A percentile compares a stretch with the other conserved stretches of the same genome.
These are phyloP conservation scores for Xerus inauris DNA, from an alignment of 2,113 vertebrate genomes.

Conservation along the genomic window DNA sequence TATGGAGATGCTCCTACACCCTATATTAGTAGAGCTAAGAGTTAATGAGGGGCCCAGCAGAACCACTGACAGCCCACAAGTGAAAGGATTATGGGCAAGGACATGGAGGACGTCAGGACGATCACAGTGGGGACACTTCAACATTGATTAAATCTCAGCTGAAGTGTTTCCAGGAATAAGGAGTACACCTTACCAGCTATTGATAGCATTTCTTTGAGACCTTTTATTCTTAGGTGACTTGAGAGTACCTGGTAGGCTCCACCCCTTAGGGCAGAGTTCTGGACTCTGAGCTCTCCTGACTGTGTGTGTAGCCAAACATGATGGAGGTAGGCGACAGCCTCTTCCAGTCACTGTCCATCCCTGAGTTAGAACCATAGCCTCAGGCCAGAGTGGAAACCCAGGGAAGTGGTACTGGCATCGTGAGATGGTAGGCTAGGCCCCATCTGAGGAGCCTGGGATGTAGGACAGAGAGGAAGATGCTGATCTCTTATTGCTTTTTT, in stretches of 20 bases:
- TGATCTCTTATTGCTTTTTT: not conserved
- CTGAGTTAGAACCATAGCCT: not conserved
- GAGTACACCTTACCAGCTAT: not conserved
- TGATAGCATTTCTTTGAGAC: not conserved
- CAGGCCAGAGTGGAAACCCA: not conserved
- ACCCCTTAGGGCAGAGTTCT: not conserved
- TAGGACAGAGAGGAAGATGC: not conserved
- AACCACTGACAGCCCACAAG: not conserved
- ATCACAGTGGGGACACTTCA: not conserved
- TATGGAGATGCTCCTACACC: no score
- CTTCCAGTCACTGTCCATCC: not conserved
- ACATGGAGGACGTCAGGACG: not conserved
- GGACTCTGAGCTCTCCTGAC: not conserved
- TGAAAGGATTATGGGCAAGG: not conserved
- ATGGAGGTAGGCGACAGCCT: not conserved
- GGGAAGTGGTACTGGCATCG: not conserved
- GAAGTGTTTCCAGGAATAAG: not conserved
- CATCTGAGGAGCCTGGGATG: not conserved
- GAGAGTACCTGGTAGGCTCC: not conserved
- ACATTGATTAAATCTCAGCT: not conserved
- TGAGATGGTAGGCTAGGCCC: not conserved
- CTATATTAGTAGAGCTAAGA: not conserved
- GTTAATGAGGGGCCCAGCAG: not conserved
- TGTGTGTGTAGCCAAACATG: not conserved
- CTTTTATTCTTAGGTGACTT: not conserved